Evolutionary conservation across 2,113 vertebrate genomes (phyloP).

Genomic region (Bombycilla garrulus): DNA sequence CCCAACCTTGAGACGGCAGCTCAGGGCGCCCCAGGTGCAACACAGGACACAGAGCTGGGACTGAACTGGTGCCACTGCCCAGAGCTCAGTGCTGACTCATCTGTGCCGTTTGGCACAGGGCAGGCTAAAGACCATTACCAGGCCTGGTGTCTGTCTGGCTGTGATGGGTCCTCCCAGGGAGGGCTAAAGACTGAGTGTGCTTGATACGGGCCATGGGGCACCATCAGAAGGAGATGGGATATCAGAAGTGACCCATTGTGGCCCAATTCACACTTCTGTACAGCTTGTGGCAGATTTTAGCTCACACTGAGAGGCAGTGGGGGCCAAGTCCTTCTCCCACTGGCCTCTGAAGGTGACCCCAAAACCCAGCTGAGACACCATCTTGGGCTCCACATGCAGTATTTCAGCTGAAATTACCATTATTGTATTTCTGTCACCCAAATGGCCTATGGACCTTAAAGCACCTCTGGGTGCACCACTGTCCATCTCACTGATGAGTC

Average conservation of each 20-base stretch:
- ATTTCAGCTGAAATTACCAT: not conserved
- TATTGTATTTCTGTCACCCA: not conserved
- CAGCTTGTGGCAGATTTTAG: not conserved
- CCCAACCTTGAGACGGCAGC: not conserved
- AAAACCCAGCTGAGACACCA: not conserved
- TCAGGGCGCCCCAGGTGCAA: not conserved
- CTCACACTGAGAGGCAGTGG: not conserved
- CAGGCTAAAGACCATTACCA: not conserved
- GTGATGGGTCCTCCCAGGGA: not conserved
- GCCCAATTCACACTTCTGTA: not conserved
- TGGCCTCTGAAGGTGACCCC: not conserved
- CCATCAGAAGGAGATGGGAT: not conserved
- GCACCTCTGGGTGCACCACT: not conserved
- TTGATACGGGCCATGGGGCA: not conserved
- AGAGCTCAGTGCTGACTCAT: fast-evolving
- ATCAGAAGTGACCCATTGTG: fast-evolving
- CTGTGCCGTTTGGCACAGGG: not conserved
- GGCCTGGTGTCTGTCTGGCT: not conserved
- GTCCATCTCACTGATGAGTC: not conserved
- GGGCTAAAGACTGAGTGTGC: not conserved
- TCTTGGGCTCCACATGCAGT: not conserved
- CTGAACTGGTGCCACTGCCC: not conserved
- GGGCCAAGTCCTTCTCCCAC: not conserved
- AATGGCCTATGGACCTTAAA: not conserved
- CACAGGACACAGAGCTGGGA: not conserved